These are phyloP conservation scores for Fregetta grallaria DNA, from an alignment of 2,113 vertebrate species.

Conservation along the genomic window DNA sequence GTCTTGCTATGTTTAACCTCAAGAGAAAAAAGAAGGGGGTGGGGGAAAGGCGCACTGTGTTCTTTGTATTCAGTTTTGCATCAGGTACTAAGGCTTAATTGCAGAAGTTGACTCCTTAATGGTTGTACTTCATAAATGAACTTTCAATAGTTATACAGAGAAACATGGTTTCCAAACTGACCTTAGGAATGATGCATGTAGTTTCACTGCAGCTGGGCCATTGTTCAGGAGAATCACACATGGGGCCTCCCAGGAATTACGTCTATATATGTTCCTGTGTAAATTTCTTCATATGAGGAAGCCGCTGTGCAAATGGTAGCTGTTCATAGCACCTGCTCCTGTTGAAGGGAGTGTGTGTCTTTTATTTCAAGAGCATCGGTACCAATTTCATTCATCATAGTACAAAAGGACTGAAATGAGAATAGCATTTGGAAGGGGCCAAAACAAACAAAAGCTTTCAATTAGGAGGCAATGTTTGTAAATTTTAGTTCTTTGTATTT, in stretches of 20 bases:
- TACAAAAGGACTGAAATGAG: conserved; percentile 73
- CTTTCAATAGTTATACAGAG: neutral
- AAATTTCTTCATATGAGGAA: conserved; percentile 67
- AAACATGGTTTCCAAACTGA: conserved; percentile 54
- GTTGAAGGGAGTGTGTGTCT: conserved; percentile 8
- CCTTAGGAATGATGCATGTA: conserved; percentile 72
- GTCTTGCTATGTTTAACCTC: neutral
- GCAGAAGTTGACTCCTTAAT: neutral
- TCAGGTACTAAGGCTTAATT: neutral
- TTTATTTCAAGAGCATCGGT: conserved; percentile 62
- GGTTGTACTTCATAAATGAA: neutral
- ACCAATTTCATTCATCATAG: conserved; percentile 73
- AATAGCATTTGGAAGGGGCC: conserved; percentile 54
- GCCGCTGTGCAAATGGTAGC: conserved; percentile 77
- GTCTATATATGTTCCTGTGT: conserved; percentile 58
- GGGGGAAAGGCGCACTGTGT: accelerated
- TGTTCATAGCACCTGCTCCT: conserved; percentile 80
- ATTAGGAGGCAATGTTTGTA: conserved; percentile 24
- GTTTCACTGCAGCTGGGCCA: conserved; percentile 72
- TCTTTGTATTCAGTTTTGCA: neutral
- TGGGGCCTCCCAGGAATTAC: conserved; percentile 71
- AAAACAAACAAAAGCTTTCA: conserved; percentile 36
- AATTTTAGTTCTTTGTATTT: conserved; percentile 44
- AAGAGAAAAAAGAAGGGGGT: neutral
- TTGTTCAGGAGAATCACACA: conserved; percentile 67